A percentile compares a stretch with the other conserved stretches of the same genome.
Evolutionary conservation across 2,888 invertebrate genomes (phyloP).

Genomic region (Carpatolechia fugitivella): DNA sequence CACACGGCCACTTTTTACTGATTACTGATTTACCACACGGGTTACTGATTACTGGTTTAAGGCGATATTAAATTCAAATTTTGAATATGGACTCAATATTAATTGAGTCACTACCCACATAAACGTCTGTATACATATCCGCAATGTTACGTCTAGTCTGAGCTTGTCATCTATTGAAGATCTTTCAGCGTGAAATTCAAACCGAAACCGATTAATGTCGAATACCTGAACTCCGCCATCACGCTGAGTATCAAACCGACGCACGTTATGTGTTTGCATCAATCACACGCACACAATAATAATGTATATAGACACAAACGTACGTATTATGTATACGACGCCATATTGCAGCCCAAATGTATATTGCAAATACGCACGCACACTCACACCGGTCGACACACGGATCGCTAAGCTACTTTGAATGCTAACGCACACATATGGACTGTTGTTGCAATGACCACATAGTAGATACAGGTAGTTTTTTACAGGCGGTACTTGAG

Average conservation of each 20-base stretch:
- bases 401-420: neutral
- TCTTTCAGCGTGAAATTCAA: neutral
- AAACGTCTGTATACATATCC: too few species aligned
- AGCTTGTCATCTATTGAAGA: neutral
- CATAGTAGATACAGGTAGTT: too few species aligned
- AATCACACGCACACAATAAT: slow-evolving; percentile 49
- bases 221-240: slow-evolving; percentile 6
- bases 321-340: slow-evolving; percentile 2
- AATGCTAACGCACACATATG: neutral
- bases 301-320: slow-evolving; percentile 31
- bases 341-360: slow-evolving; percentile 8
- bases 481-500: too few species aligned
- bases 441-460: neutral
- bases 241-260: neutral
- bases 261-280: slow-evolving; percentile 35
- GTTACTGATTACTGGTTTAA: too few species aligned
- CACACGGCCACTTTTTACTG: too few species aligned
- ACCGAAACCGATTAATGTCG: slow-evolving; percentile 10
- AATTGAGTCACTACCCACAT: too few species aligned
- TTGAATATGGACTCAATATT: too few species aligned
- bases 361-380: slow-evolving; percentile 3
- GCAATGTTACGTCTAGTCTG: too few species aligned
- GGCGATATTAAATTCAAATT: too few species aligned
- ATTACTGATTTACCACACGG: too few species aligned
- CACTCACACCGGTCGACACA: neutral